phyloP scores from a whole-genome alignment of 2,888 invertebrate genomes.

The Pammene aurita region DNA sequence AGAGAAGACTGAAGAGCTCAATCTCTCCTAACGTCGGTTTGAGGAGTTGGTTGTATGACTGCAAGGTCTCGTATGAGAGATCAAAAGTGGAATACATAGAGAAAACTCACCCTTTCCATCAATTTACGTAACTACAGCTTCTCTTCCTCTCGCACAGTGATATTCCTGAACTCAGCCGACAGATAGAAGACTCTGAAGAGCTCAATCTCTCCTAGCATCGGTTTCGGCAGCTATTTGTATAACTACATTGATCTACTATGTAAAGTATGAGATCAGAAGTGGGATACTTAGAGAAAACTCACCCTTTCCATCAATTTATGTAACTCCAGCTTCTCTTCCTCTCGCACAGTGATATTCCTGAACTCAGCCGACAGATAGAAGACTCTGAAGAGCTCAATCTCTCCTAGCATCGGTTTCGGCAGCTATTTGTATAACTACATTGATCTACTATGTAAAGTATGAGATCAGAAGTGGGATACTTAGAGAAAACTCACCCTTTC shows the following conservation, averaged over 20 bases:
- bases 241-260: conserved; percentile 89
- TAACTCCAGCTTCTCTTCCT: conserved; percentile 98
- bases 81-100: neutral
- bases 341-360: conserved; percentile 94
- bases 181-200: conserved; percentile 98
- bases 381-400: conserved; percentile 98
- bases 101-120: conserved; percentile 83
- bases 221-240: conserved; percentile 97
- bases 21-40: conserved; percentile 99
- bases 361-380: conserved; percentile 99
- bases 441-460: neutral
- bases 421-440: conserved; percentile 98
- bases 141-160: conserved; percentile 97
- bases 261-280: too few relatives aligned
- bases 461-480: neutral
- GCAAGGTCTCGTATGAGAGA: conserved; percentile 76
- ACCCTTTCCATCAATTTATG: conserved; percentile 93
- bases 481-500: conserved; percentile 67
- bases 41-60: conserved; percentile 97
- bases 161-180: conserved; percentile 97
- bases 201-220: conserved; percentile 98
- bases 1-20: conserved; percentile 98
- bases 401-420: conserved; percentile 97
- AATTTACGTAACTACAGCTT: conserved; percentile 98
- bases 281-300: conserved; percentile 42